Percentiles rank a stretch among this genome's conserved stretches.
Conservation (phyloP, 2,113 vertebrate species). For the Oplegnathus fasciatus region DNA sequence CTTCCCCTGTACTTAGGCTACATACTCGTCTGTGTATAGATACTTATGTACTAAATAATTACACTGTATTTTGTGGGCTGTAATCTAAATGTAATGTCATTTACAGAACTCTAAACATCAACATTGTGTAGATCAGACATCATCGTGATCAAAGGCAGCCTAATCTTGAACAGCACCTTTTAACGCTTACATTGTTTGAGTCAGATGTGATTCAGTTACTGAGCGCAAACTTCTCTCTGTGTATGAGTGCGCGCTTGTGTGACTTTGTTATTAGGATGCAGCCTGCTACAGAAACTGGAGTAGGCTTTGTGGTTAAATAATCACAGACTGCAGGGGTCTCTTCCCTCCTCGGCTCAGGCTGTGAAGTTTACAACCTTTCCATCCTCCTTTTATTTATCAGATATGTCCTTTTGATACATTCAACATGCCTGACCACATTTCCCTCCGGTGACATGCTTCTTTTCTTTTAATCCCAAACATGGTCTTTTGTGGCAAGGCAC, state of each 20-base stretch:
- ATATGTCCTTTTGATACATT: slow-evolving; percentile 77
- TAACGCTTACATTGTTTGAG: slow-evolving; percentile 38
- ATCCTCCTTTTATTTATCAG: slow-evolving; percentile 82
- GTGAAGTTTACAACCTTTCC: slow-evolving; percentile 83
- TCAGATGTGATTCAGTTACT: slow-evolving; percentile 25
- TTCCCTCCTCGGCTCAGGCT: slow-evolving; percentile 71
- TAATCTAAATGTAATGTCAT: background rate
- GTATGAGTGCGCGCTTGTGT: slow-evolving; percentile 43
- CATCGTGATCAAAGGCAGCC: slow-evolving; percentile 25
- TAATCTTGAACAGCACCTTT: slow-evolving; percentile 1
- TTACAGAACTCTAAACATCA: background rate
- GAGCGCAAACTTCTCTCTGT: background rate
- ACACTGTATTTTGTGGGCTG: background rate
- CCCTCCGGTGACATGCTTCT: slow-evolving; percentile 80
- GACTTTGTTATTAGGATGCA: slow-evolving; percentile 71
- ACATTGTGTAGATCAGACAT: background rate
- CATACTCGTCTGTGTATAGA: background rate
- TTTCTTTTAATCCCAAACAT: slow-evolving; percentile 74
- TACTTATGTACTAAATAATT: background rate
- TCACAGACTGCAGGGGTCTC: slow-evolving; percentile 74
- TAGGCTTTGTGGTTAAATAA: slow-evolving; percentile 77
- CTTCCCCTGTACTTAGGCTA: background rate
- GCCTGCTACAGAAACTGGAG: slow-evolving; percentile 59
- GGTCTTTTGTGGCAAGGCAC: slow-evolving; percentile 74
- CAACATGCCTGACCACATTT: slow-evolving; percentile 75